Percentiles rank a stretch among this genome's conserved stretches.
Conservation (phyloP, 2,888 invertebrate genomes). For the Eupithecia vulgata region DNA sequence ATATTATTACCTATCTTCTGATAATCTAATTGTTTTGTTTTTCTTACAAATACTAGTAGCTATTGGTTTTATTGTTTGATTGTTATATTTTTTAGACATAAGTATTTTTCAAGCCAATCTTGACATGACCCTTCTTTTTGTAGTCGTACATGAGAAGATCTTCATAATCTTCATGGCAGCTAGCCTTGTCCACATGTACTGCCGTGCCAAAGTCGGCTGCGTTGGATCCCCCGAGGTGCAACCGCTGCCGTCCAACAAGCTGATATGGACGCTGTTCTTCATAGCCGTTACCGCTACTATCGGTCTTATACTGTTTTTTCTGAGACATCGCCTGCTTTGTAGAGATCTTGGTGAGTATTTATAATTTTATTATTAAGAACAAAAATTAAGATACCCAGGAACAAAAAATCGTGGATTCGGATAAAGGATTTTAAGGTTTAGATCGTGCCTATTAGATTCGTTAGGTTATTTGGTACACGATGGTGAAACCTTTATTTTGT, state of each 20-base stretch:
- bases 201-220: conserved; percentile 76
- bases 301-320: conserved; percentile 93
- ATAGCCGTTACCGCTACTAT: conserved; percentile 91
- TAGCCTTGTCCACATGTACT: conserved; percentile 91
- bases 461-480: no score
- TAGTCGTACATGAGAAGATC: conserved; percentile 95
- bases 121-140: conserved; percentile 15
- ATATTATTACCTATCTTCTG: no score
- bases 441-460: no score
- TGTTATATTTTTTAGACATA: no score
- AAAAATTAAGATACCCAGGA: no score
- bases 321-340: conserved; percentile 94
- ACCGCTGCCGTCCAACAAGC: conserved; percentile 87
- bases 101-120: not conserved
- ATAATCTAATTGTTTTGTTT: no score
- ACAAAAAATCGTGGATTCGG: no score
- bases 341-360: conserved; percentile 91
- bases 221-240: conserved; percentile 73
- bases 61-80: no score
- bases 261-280: conserved; percentile 86
- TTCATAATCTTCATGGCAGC: conserved; percentile 96
- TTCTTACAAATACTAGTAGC: no score
- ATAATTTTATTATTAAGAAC: not conserved
- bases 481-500: no score
- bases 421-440: no score